Evolutionary conservation across 1,140 invertebrate genomes (phyloP).

Genomic region (Atta cephalotes): DNA sequence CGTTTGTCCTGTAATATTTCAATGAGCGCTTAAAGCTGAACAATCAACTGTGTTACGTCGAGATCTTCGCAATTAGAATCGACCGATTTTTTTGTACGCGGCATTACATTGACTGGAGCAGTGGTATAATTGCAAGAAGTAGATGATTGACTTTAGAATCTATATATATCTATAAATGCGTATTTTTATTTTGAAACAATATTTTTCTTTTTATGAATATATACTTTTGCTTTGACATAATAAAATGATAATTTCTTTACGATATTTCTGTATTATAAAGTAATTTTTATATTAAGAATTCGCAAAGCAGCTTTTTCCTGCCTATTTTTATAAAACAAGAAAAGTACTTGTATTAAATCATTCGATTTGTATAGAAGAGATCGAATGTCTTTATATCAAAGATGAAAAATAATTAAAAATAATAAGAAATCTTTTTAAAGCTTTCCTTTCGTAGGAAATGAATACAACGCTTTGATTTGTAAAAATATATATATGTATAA

Average conservation of each 20-base stretch:
- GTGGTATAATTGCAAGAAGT: not conserved
- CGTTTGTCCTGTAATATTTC: conserved; percentile 40
- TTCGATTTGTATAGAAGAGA: not conserved
- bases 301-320: not conserved
- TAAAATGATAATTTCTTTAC: not conserved
- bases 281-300: not conserved
- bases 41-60: not conserved
- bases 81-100: not conserved
- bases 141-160: not conserved
- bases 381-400: not conserved
- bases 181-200: not conserved
- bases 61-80: not conserved
- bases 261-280: not conserved
- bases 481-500: not conserved
- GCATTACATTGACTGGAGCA: not conserved
- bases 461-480: not conserved
- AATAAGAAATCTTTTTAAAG: not conserved
- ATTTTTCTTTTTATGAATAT: not conserved
- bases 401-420: not conserved
- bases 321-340: not conserved
- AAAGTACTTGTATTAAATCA: not conserved
- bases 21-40: conserved; percentile 7
- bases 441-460: not conserved
- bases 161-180: no score
- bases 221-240: not conserved